Base-by-base conservation (phyloP, 2,888 invertebrate species). In the Agonopterix heracliana region DNA sequence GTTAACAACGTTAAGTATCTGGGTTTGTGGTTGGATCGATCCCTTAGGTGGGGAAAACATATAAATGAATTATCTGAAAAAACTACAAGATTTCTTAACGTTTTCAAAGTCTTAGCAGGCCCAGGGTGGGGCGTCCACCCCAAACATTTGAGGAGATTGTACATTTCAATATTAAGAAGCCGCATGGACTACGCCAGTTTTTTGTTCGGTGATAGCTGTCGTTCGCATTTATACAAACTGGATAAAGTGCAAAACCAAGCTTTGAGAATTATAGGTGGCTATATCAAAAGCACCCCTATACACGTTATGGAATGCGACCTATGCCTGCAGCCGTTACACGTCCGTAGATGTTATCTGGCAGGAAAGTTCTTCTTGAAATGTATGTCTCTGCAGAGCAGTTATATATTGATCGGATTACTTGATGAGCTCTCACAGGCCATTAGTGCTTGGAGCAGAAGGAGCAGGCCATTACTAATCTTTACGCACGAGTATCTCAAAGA, bases 281-380 rank as follows among this genome's bases (percentile, higher is more conserved):
- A 50, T 49, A 43, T 54, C 2, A 49, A 48, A 17, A 44, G 36
- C 8, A 53, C 51, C 11, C 53, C 54, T 12, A 51, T 56, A 9
- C 53, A 54, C 44, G 56, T 50, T 4, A 54, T 56, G 56, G 51
- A 56, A 13, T 45, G 36, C 38, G 56, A 56, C 11, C 35, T 56
- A 4, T 46, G 45, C 48, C 34, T 17, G 4, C 35, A 5, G 9
- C 45, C 45, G 2, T 17, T 45, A 38, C 2, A 14, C 14, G n/a
- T 45, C 9, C 10, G 46, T n/a, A 14, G 40, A 9, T 7, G 11
- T 1, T 46, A 11, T 34, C 34, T 46, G n/a, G 45, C 38, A 1
- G 13, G 13, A 9, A 45, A 45, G n/a, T 45, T 38, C 38, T 12
- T 2, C 2, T 4, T 45, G 2, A 45, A 38, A 14, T 7, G 1